Evolutionary conservation across 2,888 invertebrate species (phyloP), one percentile per base, ranked within the genome.

Genomic region (Ormyrus pomaceus): DNA sequence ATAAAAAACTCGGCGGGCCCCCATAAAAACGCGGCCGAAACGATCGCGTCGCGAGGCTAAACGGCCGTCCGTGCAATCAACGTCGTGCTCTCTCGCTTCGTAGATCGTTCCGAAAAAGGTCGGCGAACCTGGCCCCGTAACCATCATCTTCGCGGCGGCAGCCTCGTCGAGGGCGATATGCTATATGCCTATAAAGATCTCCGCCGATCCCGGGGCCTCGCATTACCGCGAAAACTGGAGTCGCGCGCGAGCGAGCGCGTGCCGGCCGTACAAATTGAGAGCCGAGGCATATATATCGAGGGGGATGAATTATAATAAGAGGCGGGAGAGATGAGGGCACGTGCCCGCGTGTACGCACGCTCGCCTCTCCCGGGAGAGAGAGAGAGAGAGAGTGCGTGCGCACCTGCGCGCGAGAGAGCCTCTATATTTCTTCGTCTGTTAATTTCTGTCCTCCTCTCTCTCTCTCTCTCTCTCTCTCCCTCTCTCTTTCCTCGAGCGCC

Each of bases 351-450:
- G 34, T 9, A 13, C 53, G 10, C 34, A 13, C 6, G 1, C 19
- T 19, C 19, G 19, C 1, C 19, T 19, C 19, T 19, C 19, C 19
- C 19, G 19, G 19, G 19, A 19, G 2, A 19, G 19, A 19, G 58
- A 77, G 77, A 55, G 53, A 19, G 13, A 10, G 77, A 70, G 70
- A 53, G 53, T 34, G 74, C 19, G 55, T 51, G 65, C 34, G 61
- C 69, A 61, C 62, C 61, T 65, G 66, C 48, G 10, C 34, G n/a
- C n/a, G 64, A 11, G 69, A 10, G 56, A 10, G 45, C 69, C 46
- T 56, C 70, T 70, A 66, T 50, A 70, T 77, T 77, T 77, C 77
- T 70, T 13, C 70, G 64, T 77, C 77, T 77, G 77, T 77, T 77
- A 48, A 64, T 69, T 76, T 34, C 77, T 69, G 77, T 64, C 77